These are phyloP conservation scores for Apis mellifera DNA, from an alignment of 1,140 invertebrate genomes.

Conservation along the genomic window DNA sequence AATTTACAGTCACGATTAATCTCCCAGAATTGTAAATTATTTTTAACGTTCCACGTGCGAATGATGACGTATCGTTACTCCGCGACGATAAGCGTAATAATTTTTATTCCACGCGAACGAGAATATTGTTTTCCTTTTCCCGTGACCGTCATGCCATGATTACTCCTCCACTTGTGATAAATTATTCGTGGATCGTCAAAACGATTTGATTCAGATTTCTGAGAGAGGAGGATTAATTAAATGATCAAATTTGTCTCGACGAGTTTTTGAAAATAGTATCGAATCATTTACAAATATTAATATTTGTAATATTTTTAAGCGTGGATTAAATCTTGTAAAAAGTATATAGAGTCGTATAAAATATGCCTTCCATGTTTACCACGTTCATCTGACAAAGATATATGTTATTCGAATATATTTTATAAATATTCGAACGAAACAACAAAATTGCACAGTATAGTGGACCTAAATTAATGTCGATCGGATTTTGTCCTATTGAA, in stretches of 20 bases:
- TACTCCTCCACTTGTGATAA: constrained; percentile 27
- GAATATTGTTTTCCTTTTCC: constrained; percentile 3
- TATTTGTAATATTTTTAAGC: too few relatives aligned
- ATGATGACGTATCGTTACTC: background rate
- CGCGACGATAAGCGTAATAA: constrained; percentile 44
- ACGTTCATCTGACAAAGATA: background rate
- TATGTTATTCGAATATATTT: background rate
- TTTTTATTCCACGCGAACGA: constrained; percentile 47
- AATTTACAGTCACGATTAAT: background rate
- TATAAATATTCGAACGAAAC: background rate
- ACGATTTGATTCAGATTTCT: constrained; percentile 11
- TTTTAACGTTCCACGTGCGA: constrained; percentile 1
- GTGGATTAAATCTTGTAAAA: background rate
- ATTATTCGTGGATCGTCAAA: constrained; percentile 17
- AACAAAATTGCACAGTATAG: background rate
- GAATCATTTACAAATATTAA: too few relatives aligned
- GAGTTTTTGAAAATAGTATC: too few relatives aligned
- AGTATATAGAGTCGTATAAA: too few relatives aligned
- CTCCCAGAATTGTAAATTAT: constrained; percentile 17
- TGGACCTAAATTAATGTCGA: background rate
- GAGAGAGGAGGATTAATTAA: too few relatives aligned
- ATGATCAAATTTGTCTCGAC: too few relatives aligned
- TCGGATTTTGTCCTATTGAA: background rate
- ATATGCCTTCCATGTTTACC: background rate
- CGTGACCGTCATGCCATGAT: constrained; percentile 50